Conservation (phyloP, 2,113 vertebrate species). For the Sula dactylatra region DNA sequence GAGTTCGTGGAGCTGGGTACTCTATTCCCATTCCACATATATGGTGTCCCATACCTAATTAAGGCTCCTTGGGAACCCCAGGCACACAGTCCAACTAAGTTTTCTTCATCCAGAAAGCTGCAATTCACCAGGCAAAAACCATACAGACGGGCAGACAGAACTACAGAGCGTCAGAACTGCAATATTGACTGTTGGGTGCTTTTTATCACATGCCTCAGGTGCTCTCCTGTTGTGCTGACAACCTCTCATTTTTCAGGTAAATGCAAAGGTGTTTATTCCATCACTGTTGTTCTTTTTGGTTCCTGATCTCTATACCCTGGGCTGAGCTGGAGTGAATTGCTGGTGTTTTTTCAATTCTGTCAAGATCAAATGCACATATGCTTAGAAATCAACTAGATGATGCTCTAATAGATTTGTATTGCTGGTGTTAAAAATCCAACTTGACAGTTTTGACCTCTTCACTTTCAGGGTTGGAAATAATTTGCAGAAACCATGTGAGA, state of each 20-base stretch:
- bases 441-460: not conserved
- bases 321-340: conserved; percentile 41
- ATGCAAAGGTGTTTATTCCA: not conserved
- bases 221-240: not conserved
- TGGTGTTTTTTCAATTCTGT: conserved; percentile 25
- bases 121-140: not conserved
- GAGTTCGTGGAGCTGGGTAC: not conserved
- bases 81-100: not conserved
- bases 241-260: not conserved
- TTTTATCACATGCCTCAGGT: not conserved
- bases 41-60: not conserved
- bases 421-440: not conserved
- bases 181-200: not conserved
- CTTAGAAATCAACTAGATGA: conserved; percentile 23
- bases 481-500: not conserved
- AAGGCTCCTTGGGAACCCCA: not conserved
- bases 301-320: conserved; percentile 52
- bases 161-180: not conserved
- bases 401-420: not conserved
- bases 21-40: not conserved
- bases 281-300: conserved; percentile 4
- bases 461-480: not conserved
- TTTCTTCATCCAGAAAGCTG: not conserved
- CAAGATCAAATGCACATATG: conserved; percentile 10
- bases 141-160: not conserved